phyloP scores from a whole-genome alignment of 2,797 vertebrate species.

The Bovichtus diacanthus region DNA sequence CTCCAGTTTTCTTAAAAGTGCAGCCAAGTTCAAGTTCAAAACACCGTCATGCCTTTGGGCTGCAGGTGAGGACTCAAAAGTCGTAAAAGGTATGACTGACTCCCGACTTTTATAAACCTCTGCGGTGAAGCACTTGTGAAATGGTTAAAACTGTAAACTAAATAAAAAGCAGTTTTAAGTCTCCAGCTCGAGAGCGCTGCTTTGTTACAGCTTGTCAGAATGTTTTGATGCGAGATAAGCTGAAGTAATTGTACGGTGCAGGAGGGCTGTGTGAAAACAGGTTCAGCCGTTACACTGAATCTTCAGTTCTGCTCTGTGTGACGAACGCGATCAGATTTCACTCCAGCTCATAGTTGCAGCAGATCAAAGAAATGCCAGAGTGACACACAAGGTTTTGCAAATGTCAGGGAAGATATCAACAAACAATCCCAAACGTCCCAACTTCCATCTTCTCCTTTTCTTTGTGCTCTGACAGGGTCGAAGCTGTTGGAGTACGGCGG shows the following conservation, averaged over 20 bases:
- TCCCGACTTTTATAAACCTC: conserved; percentile 18
- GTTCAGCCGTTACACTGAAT: conserved; percentile 41
- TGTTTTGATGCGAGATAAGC: conserved; percentile 30
- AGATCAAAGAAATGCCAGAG: conserved; percentile 8
- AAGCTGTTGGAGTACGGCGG: conserved; percentile 92
- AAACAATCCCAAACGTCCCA: conserved; percentile 3
- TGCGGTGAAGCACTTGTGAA: conserved; percentile 29
- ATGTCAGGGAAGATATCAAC: conserved; percentile 1
- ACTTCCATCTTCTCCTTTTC: background rate
- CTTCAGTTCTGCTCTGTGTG: background rate
- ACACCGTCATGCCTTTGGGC: conserved; percentile 28
- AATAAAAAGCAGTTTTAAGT: background rate
- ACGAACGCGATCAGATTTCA: conserved; percentile 25
- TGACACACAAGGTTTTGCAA: background rate
- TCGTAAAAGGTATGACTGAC: conserved; percentile 38
- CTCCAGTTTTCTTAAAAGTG: conserved; percentile 22
- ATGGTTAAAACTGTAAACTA: conserved; percentile 2
- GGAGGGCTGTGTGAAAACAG: conserved; percentile 26
- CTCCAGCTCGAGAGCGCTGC: background rate
- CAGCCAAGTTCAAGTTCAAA: conserved; percentile 53
- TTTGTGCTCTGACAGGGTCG: conserved; percentile 83
- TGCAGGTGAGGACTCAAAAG: conserved; percentile 36
- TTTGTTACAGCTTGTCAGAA: conserved; percentile 25
- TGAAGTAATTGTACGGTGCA: conserved; percentile 4
- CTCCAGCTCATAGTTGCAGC: background rate